These are phyloP conservation scores for Trididemnum clinides DNA, from an alignment of 23 tunicate species.

Conservation along the genomic window DNA sequence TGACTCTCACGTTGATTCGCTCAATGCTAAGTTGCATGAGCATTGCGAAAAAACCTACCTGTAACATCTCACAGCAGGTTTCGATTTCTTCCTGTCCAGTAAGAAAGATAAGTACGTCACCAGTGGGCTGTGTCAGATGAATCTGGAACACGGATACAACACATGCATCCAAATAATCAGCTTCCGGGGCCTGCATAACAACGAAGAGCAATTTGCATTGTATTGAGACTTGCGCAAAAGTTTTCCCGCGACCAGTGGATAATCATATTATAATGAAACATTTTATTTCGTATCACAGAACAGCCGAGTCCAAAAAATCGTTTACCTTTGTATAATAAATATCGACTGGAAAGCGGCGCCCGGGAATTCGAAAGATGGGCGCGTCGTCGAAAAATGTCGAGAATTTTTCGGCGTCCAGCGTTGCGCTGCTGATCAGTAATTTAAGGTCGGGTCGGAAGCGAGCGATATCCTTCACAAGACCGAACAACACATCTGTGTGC, in stretches of 20 bases:
- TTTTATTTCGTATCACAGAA: no score
- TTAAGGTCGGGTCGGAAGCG: slow-evolving; percentile 93
- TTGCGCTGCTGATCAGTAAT: slow-evolving; percentile 91
- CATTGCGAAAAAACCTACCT: slow-evolving; percentile 52
- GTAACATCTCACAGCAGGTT: slow-evolving; percentile 83
- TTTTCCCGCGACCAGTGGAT: no score
- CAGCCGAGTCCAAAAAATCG: background rate
- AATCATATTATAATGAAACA: no score
- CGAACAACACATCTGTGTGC: slow-evolving; percentile 93
- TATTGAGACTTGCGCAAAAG: no score
- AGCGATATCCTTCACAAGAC: slow-evolving; percentile 92
- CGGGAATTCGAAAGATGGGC: slow-evolving; percentile 96
- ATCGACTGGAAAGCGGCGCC: slow-evolving; percentile 96
- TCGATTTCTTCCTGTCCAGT: slow-evolving; percentile 99
- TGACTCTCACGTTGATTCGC: no score
- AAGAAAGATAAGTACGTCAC: slow-evolving; percentile 91
- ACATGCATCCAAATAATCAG: slow-evolving; percentile 94
- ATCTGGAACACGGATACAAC: slow-evolving; percentile 97
- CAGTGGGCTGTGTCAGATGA: slow-evolving; percentile 94
- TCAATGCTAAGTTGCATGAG: no score
- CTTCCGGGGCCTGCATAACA: slow-evolving; percentile 84
- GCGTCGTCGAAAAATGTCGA: slow-evolving; percentile 97
- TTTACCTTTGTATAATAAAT: slow-evolving; percentile 92
- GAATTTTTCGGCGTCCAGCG: slow-evolving; percentile 95
- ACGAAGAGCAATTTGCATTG: no score